Conservation (phyloP, 2,888 invertebrate genomes). For the Meiosimyza platycephala region DNA sequence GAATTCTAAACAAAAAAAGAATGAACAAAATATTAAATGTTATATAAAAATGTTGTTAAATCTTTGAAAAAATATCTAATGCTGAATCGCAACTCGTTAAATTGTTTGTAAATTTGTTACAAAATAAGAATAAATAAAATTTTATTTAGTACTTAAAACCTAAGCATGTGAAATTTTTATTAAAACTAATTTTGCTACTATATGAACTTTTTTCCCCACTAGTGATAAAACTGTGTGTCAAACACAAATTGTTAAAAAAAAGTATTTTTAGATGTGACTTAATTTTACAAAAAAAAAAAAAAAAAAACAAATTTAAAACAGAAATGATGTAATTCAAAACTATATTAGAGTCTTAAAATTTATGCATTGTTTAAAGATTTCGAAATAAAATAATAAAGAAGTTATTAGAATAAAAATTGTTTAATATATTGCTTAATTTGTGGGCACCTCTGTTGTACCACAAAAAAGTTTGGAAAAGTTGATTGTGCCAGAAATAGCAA, state of each 20-base stretch:
- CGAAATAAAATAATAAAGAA: conserved; percentile 33
- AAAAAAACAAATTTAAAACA: conserved; percentile 11
- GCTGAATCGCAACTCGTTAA: too few species aligned
- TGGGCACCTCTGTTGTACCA: too few species aligned
- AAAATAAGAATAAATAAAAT: not conserved
- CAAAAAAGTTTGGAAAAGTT: too few species aligned
- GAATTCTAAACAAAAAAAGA: conserved; percentile 11
- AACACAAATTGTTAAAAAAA: conserved; percentile 48
- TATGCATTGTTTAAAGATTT: conserved; percentile 7
- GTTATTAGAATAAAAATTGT: conserved; percentile 14
- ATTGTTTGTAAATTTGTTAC: not conserved
- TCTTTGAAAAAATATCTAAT: not conserved
- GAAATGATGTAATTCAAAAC: not conserved
- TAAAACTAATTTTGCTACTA: conserved; percentile 18
- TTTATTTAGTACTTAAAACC: not conserved
- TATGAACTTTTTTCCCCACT: conserved; percentile 25
- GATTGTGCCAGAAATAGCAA: too few species aligned
- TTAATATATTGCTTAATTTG: conserved; percentile 41
- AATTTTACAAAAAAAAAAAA: conserved; percentile 44
- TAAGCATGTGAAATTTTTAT: not conserved
- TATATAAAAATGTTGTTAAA: not conserved
- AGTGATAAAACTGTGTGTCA: conserved; percentile 58
- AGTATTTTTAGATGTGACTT: conserved; percentile 25
- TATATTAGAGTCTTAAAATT: not conserved
- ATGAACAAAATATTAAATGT: too few species aligned